A percentile compares a stretch with the other conserved stretches of the same genome.
Conservation (phyloP, 2,113 vertebrate species). For the Chelonoidis abingdonii region DNA sequence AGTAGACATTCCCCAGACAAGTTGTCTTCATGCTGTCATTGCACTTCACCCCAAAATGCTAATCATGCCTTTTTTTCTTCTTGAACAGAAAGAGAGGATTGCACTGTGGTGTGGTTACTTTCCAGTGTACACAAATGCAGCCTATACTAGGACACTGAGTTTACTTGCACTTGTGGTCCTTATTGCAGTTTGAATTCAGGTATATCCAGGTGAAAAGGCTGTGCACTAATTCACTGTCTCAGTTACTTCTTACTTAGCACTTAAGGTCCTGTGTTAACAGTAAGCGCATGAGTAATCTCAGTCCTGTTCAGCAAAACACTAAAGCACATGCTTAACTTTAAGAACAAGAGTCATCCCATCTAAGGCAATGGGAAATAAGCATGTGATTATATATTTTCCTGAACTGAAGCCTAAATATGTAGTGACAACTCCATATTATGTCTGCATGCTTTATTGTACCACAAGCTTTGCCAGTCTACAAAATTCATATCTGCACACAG, state of each 20-base stretch:
- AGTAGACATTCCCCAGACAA: neutral
- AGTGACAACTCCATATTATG: neutral
- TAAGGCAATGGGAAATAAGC: neutral
- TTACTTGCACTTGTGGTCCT: neutral
- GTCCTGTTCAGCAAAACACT: neutral
- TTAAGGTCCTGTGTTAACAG: accelerated
- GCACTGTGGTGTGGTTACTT: neutral
- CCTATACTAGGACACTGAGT: neutral
- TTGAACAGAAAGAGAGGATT: neutral
- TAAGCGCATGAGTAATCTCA: accelerated
- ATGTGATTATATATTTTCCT: accelerated
- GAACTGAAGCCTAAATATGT: neutral
- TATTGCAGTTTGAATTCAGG: accelerated
- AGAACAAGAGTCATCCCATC: neutral
- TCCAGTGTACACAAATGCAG: neutral
- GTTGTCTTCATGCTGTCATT: neutral
- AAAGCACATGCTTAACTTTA: neutral
- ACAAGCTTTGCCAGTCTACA: neutral
- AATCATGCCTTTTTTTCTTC: neutral
- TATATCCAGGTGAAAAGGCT: neutral
- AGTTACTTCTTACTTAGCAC: accelerated
- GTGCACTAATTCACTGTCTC: neutral
- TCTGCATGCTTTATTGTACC: accelerated
- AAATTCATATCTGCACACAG: too few relatives aligned
- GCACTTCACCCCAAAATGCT: neutral